Conservation (phyloP, 1,140 invertebrate species). For the Ladona fulva region DNA sequence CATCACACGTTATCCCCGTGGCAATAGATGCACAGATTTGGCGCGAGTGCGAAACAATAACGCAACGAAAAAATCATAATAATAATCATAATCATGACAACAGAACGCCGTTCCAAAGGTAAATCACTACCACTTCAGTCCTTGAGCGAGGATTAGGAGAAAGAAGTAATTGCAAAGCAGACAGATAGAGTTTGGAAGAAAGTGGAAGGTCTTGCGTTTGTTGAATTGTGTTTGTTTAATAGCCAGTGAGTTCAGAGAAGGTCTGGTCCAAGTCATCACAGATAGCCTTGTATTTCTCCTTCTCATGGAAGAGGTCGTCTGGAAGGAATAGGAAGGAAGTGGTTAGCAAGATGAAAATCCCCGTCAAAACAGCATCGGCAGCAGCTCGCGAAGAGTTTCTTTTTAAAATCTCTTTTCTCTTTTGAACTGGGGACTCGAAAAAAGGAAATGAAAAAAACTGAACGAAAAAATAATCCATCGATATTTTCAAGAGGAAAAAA, state of each 20-base stretch:
- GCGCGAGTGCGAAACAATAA: too few relatives aligned
- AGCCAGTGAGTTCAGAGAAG: slow-evolving; percentile 78
- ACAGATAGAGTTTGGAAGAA: slow-evolving; percentile 13
- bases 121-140: neutral
- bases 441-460: too few relatives aligned
- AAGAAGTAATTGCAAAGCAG: slow-evolving; percentile 13
- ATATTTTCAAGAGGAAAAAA: too few relatives aligned
- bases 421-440: too few relatives aligned
- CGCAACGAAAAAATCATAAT: too few relatives aligned
- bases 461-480: too few relatives aligned
- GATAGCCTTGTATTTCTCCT: slow-evolving; percentile 93
- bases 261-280: slow-evolving; percentile 97
- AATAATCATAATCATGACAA: too few relatives aligned
- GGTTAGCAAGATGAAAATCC: neutral
- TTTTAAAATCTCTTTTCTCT: too few relatives aligned
- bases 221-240: slow-evolving; percentile 45
- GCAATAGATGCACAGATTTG: neutral
- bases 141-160: slow-evolving; percentile 6
- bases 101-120: neutral
- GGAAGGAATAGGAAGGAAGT: slow-evolving; percentile 35
- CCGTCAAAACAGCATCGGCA: too few relatives aligned
- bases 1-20: neutral
- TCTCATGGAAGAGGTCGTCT: slow-evolving; percentile 89
- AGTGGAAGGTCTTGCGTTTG: slow-evolving; percentile 12
- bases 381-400: too few relatives aligned